Base-by-base conservation (phyloP, 2,888 invertebrate species). In the Lasius platythorax region DNA sequence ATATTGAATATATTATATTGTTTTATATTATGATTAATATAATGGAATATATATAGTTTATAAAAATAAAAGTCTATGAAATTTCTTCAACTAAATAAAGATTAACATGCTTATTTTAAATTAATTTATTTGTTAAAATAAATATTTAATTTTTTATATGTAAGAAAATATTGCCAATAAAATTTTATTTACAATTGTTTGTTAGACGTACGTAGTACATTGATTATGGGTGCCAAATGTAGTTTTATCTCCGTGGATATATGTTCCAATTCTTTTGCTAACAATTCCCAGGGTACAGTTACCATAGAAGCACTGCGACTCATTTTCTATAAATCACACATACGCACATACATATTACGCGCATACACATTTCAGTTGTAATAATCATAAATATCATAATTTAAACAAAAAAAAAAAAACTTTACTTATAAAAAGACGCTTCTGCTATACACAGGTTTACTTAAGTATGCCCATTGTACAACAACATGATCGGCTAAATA, bases 401-500 rank as follows among this genome's bases (percentile, higher is more conserved):
- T 61, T 50, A 15, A 5, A 46, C 4, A 50, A n/a, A 53, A 50
- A 46, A 46, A 33, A 70, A 58, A 61, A 43, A 30, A 72, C 18
- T 72, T 53, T 82, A 70, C 18, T 72, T 68, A 43, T 66, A 85
- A 83, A 72, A 82, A 67, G 61, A 72, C 33, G 2, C 75, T 91
- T 86, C 90, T 85, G 37, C 86, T 87, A 81, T 93, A 91, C 74
- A 86, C 64, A 74, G 88, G 84, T 83, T 90, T 91, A 72, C 89
- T 96, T 84, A 99, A 95, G 87, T 97, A 96, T 70, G 98, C 97
- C 99, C 99, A 99, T 93, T 99, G 99, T 0, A 99, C 99, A 85
- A 99, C 95, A 94, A 99, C 96, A 89, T 97, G 95, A 95, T 99
- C 98, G 28, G 97, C 98, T 93, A 99, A 95, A 90, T 96, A 97